Base-by-base conservation (phyloP, 2,113 vertebrate genomes). In the Arizona elegans region DNA sequence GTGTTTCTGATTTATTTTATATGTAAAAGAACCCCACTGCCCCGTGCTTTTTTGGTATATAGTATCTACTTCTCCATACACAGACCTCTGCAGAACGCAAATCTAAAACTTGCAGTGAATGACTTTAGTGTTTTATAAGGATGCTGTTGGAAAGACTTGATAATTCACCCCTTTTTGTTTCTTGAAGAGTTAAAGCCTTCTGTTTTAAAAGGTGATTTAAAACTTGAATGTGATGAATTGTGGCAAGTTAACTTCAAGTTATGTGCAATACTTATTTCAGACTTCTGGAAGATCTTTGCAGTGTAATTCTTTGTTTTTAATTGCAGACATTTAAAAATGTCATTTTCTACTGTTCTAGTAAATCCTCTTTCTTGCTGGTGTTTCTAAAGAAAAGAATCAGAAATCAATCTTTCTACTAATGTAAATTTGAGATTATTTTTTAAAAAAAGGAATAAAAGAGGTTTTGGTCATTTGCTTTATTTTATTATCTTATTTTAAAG, bases 321-420 rank as follows among this genome's bases (percentile, higher is more conserved):
- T 99, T 99, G 99, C 99, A 99, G 99, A 99, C 99, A 99, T 99
- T 99, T 98, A 99, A 98, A 99, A 99, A 99, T 99, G 99, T 99
- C 99, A 98, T 99, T 99, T 99, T 99, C 99, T 99, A 99, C 99
- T 99, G 99, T 99, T 99, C 98, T 99, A 99, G 99, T 99, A 98
- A 97, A 98, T 98, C 98, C 98, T 98, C 97, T 98, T 98, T 98
- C 98, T 99, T 99, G 98, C 98, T 99, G 98, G 98, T 98, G 98
- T 99, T 99, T 99, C 98, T 99, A 98, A 99, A 98, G 98, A 98
- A 98, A 98, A 98, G 97, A 98, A 98, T 98, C 98, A 98, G 98
- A 99, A 99, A 99, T 99, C 98, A 98, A 99, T 99, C 99, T 99
- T 99, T 99, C 98, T 99, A 99, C 98, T 98, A 99, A 99, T 99